Evolutionary conservation across 2,113 vertebrate species (phyloP).

Genomic region (Phaethon lepturus): DNA sequence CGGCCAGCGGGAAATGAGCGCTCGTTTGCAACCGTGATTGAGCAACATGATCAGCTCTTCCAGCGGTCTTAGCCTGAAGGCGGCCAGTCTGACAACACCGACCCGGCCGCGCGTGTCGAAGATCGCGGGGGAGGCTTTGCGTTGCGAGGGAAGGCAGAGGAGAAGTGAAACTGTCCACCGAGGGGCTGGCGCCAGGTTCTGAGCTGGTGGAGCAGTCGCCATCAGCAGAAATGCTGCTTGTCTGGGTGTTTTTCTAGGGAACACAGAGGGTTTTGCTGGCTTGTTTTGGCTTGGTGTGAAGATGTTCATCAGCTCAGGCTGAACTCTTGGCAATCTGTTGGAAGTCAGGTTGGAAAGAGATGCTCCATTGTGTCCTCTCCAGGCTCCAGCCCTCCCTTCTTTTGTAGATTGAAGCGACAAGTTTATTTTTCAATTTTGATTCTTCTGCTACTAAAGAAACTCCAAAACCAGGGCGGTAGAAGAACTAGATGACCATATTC

Average conservation of each 20-base stretch:
- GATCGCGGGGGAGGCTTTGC: neutral
- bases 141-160: neutral
- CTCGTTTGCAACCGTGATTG: conserved; percentile 69
- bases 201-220: neutral
- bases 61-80: neutral
- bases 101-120: fast-evolving
- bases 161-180: fast-evolving
- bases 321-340: neutral
- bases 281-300: neutral
- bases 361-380: neutral
- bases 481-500: neutral
- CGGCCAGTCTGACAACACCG: neutral
- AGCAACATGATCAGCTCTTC: conserved; percentile 45
- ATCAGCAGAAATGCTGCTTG: neutral
- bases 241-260: neutral
- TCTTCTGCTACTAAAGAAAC: neutral
- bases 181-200: neutral
- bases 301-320: neutral
- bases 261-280: neutral
- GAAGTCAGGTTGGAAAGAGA: neutral
- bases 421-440: neutral
- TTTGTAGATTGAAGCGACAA: neutral
- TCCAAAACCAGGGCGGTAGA: neutral
- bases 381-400: neutral
- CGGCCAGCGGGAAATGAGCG: conserved; percentile 64